Percentiles rank a stretch among this genome's conserved stretches.
Conservation (phyloP, 2,888 invertebrate species). For the Nymphalis c-album region DNA sequence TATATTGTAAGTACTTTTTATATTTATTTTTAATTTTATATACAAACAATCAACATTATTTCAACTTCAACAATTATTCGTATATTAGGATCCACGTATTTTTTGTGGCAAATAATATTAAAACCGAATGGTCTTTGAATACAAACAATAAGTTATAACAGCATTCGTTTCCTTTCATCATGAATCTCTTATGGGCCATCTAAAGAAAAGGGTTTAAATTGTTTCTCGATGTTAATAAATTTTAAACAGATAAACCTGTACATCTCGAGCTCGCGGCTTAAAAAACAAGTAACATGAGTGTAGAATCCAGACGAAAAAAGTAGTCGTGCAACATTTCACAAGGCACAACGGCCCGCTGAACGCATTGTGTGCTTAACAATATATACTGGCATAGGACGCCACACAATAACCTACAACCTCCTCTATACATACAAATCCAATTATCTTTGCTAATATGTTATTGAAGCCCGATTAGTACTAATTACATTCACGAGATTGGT, state of each 20-base stretch:
- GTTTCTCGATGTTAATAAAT: constrained; percentile 82
- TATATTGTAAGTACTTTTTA: too few relatives aligned
- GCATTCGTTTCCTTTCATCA: constrained; percentile 71
- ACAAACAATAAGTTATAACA: constrained; percentile 63
- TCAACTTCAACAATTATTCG: not conserved
- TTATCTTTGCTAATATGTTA: constrained; percentile 30
- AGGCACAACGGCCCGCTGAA: constrained; percentile 79
- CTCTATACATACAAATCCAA: constrained; percentile 27
- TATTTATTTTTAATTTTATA: too few relatives aligned
- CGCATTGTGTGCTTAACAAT: constrained; percentile 80
- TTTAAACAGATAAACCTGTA: constrained; percentile 82
- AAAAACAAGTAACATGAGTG: constrained; percentile 79
- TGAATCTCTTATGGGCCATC: constrained; percentile 71
- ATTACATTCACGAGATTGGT: constrained; percentile 12
- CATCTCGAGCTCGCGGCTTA: constrained; percentile 78
- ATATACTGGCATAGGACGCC: constrained; percentile 56
- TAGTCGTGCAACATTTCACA: constrained; percentile 81
- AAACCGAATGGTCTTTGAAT: constrained; percentile 43
- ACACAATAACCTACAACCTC: constrained; percentile 59
- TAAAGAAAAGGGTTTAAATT: constrained; percentile 78
- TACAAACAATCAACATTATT: too few relatives aligned
- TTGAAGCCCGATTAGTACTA: constrained; percentile 19
- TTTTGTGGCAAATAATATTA: constrained; percentile 36
- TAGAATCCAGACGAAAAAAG: constrained; percentile 82
- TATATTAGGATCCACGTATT: not conserved